phyloP scores from a whole-genome alignment of 2,888 invertebrate genomes.

The Apantesis nais region DNA sequence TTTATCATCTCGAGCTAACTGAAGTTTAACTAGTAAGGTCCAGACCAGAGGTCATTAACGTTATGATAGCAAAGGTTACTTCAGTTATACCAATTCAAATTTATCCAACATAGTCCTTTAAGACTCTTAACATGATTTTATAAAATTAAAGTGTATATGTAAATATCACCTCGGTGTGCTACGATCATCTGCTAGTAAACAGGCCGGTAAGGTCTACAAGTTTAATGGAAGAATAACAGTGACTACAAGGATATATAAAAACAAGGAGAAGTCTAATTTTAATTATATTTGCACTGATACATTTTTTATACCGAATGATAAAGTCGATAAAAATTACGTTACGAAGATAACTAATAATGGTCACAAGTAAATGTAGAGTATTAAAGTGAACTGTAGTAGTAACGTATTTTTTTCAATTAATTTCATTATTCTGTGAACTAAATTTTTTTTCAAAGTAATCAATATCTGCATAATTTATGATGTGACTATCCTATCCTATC shows the following conservation, averaged over 20 bases:
- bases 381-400: not conserved
- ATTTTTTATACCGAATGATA: too few relatives aligned
- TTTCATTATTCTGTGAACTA: not conserved
- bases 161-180: too few relatives aligned
- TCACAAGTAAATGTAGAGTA: not conserved
- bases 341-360: not conserved
- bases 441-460: not conserved
- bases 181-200: not conserved
- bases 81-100: not conserved
- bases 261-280: not conserved
- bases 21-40: not conserved
- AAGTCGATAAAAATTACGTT: too few relatives aligned
- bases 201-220: not conserved
- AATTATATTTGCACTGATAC: not conserved
- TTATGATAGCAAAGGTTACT: not conserved
- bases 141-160: not conserved
- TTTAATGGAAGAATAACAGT: not conserved
- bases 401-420: too few relatives aligned
- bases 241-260: not conserved
- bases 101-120: not conserved
- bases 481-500: too few relatives aligned
- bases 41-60: not conserved
- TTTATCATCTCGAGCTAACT: conserved; percentile 5
- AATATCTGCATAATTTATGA: not conserved
- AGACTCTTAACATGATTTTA: not conserved